Conservation (phyloP, 2,113 vertebrate species). For the Rhinolophus ferrumequinum region DNA sequence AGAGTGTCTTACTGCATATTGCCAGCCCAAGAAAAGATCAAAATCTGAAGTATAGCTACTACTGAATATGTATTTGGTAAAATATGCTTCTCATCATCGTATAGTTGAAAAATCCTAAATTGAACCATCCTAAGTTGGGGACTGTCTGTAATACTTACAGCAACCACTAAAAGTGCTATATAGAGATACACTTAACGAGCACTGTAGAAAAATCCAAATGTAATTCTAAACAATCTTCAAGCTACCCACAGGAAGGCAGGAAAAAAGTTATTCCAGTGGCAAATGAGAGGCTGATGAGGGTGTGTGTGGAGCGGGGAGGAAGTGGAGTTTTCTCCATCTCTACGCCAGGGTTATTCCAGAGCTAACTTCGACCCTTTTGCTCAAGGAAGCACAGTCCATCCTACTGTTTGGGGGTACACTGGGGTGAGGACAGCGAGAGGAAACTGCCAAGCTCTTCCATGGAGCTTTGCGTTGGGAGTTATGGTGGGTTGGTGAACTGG, state of each 20-base stretch:
- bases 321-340: not conserved
- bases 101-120: not conserved
- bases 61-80: not conserved
- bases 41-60: not conserved
- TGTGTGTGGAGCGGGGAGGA: accelerated
- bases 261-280: not conserved
- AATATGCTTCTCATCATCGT: not conserved
- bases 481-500: not conserved
- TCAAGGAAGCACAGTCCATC: not conserved
- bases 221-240: not conserved
- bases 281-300: not conserved
- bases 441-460: not conserved
- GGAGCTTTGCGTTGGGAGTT: constrained; percentile 12
- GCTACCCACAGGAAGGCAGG: not conserved
- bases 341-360: not conserved
- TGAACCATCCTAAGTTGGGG: not conserved
- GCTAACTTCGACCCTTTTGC: not conserved
- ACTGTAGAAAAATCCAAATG: not conserved
- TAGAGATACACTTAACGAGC: not conserved
- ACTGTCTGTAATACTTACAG: not conserved
- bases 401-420: not conserved
- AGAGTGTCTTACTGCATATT: not conserved
- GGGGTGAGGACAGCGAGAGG: not conserved
- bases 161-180: constrained; percentile 26
- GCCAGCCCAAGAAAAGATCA: not conserved